Evolutionary conservation across 2,797 vertebrate genomes (phyloP).

Genomic region (Tachyglossus aculeatus): DNA sequence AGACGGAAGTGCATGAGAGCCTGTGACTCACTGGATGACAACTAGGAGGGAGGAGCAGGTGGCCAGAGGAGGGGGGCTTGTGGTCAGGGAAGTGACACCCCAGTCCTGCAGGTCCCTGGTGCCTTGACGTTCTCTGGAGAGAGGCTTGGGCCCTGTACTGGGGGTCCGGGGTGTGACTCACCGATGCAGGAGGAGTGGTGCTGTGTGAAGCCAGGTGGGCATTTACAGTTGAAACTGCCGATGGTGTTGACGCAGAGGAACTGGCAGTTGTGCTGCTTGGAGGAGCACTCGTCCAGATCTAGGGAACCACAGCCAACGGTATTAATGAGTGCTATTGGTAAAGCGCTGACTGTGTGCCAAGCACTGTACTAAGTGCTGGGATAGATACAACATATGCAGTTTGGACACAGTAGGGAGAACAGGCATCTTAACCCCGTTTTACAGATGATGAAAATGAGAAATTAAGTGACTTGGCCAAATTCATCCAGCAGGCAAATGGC

Average conservation of each 20-base stretch:
- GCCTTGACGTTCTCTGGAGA: neutral
- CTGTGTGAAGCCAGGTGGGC: slow-evolving; percentile 82
- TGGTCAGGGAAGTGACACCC: neutral
- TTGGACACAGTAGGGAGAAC: neutral
- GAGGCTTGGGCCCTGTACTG: neutral
- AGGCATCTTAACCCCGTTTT: neutral
- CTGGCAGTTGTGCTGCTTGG: slow-evolving; percentile 85
- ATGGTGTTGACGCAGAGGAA: slow-evolving; percentile 84
- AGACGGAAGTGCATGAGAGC: too few relatives aligned
- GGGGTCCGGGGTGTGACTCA: slow-evolving; percentile 47
- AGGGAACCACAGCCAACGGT: neutral
- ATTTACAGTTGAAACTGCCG: slow-evolving; percentile 81
- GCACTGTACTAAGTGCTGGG: too few relatives aligned
- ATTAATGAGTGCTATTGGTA: too few relatives aligned
- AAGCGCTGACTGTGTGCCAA: too few relatives aligned
- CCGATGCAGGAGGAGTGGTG: slow-evolving; percentile 82
- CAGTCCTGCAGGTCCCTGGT: fast-evolving
- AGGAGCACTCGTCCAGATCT: slow-evolving; percentile 85
- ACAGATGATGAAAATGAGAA: neutral
- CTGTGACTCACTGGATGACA: neutral
- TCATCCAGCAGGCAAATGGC: too few relatives aligned
- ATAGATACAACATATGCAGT: neutral
- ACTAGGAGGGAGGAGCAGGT: neutral
- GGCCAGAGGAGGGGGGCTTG: neutral
- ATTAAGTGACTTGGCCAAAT: too few relatives aligned